Percentiles rank a stretch among this genome's conserved stretches.
Conservation (phyloP, 2,888 invertebrate species). For the Athrips mouffetella region DNA sequence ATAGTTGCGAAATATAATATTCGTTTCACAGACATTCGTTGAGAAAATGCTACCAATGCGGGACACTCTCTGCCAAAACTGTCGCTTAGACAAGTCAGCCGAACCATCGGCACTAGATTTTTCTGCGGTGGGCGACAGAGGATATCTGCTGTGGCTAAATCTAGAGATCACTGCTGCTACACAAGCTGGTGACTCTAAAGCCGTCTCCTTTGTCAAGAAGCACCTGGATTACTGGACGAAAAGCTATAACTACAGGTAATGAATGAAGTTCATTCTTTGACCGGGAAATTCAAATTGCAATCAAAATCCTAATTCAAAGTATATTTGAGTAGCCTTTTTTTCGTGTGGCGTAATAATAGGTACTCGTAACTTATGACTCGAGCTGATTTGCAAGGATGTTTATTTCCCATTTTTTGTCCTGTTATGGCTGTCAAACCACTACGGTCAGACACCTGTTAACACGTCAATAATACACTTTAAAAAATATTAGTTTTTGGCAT, state of each 20-base stretch:
- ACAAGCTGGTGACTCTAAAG: slow-evolving; percentile 82
- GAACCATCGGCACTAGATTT: slow-evolving; percentile 86
- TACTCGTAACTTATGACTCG: too few relatives aligned
- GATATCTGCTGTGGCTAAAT: slow-evolving; percentile 85
- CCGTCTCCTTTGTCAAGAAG: slow-evolving; percentile 83
- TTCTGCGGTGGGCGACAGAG: slow-evolving; percentile 84
- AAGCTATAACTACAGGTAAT: slow-evolving; percentile 84
- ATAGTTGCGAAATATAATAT: background rate
- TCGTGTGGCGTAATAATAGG: too few relatives aligned
- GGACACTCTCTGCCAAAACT: slow-evolving; percentile 78
- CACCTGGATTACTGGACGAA: slow-evolving; percentile 89
- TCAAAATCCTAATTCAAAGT: too few relatives aligned
- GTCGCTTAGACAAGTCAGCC: slow-evolving; percentile 79
- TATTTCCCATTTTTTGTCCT: too few relatives aligned
- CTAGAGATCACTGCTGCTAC: slow-evolving; percentile 86
- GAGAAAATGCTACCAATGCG: slow-evolving; percentile 86
- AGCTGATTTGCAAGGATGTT: too few relatives aligned
- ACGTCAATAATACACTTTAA: too few relatives aligned
- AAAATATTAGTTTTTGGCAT: too few relatives aligned
- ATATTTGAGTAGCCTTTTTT: too few relatives aligned
- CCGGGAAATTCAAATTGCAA: too few relatives aligned
- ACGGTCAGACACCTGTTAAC: too few relatives aligned
- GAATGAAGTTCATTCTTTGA: too few relatives aligned
- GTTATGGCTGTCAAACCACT: too few relatives aligned
- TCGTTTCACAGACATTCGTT: slow-evolving; percentile 79